A percentile compares a stretch with the other conserved stretches of the same genome.
phyloP scores from a whole-genome alignment of 2,797 vertebrate species.

The Phalanger gymnotis region DNA sequence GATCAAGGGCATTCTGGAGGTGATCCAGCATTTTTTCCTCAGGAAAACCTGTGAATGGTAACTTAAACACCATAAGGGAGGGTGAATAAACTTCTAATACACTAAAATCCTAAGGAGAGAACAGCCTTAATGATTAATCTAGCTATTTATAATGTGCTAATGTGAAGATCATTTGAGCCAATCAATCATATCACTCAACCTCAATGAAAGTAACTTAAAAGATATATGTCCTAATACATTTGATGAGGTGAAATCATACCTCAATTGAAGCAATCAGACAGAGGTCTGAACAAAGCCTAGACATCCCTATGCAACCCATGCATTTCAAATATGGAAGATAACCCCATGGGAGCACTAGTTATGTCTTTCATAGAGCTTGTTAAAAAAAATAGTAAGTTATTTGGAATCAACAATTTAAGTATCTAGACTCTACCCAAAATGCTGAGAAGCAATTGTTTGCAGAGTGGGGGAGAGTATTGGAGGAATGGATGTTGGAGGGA shows the following conservation, averaged over 20 bases:
- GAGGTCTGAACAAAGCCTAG: background rate
- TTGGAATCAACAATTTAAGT: background rate
- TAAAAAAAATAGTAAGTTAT: background rate
- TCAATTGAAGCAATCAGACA: background rate
- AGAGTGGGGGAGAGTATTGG: no score
- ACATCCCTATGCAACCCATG: background rate
- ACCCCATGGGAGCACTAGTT: background rate
- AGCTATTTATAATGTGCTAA: background rate
- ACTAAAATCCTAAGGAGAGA: background rate
- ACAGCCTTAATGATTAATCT: background rate
- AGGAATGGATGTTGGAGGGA: no score
- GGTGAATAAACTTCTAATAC: background rate
- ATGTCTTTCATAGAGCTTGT: no score
- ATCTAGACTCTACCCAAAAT: no score
- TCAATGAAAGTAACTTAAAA: background rate
- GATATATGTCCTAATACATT: background rate
- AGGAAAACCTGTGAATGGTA: background rate
- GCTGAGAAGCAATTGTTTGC: no score
- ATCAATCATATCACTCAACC: background rate
- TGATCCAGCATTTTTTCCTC: background rate
- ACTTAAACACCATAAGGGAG: background rate
- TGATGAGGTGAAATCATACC: background rate
- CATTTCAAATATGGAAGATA: background rate
- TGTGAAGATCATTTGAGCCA: background rate
- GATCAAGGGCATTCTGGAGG: no score